Evolutionary conservation across 1,140 invertebrate genomes (phyloP), one percentile per base, ranked within the genome.

Genomic region (Dysdera silvatica): DNA sequence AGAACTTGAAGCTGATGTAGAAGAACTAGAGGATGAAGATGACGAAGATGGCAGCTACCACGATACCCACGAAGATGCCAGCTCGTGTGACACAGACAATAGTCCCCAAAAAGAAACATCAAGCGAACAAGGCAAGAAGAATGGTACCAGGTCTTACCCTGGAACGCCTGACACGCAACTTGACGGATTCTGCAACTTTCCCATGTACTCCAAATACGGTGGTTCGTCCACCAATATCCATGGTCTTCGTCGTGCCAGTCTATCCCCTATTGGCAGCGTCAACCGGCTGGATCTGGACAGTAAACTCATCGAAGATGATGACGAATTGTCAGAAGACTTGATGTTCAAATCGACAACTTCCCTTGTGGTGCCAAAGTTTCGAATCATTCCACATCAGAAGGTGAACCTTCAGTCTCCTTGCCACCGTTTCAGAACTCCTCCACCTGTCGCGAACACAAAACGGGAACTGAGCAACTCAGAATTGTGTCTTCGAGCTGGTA

Each of bases 111-210:
- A 54, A 52, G 24, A 37, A 16, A 24, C 59, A 3, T 8, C n/a
- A 0, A 31, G 18, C 12, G 29, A 35, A 20, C 32, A 29, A 18
- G 29, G 33, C 8, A n/a, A n/a, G 14, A 26, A 7, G n/a, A 20
- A 14, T 10, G 61, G 52, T 0, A 63, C 40, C 2, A n/a, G 53
- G 7, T 63, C 61, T 1, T 63, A 53, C 32, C 61, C 61, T 6
- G 61, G 61, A 37, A 63, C 61, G 6, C 61, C 61, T 10, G 52
- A 55, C 26, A 40, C 61, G 45, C 59, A 61, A 60, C 12, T 20
- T 51, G 0, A n/a, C 10, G n/a, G 53, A 52, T 3, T 18, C 40
- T 3, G 18, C 23, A 18, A 40, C 3, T 63, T 63, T 20, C 20
- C 24, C 26, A 52, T 49, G 23, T 63, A 55, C 26, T 26, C 52